phyloP scores from a whole-genome alignment of 2,797 vertebrate species.

The Hyperoplus lanceolatus region DNA sequence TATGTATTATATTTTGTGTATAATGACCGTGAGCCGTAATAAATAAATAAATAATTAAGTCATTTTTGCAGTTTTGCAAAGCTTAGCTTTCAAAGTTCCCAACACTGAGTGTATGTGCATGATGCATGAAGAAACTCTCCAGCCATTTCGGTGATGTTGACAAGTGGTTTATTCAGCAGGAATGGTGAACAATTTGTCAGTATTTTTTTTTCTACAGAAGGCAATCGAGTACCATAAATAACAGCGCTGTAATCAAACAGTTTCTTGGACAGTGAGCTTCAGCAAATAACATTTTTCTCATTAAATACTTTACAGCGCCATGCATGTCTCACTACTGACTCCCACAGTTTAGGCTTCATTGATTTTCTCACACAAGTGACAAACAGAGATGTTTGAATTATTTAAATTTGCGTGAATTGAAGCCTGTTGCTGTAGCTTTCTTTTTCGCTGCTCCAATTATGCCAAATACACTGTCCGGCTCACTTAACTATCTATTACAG shows the following conservation, averaged over 20 bases:
- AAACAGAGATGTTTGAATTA: constrained; percentile 46
- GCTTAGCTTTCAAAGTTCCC: no score
- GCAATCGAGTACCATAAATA: constrained; percentile 83
- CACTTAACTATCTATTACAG: constrained; percentile 48
- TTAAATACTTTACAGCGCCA: constrained; percentile 48
- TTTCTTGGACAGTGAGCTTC: constrained; percentile 74
- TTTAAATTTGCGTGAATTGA: constrained; percentile 38
- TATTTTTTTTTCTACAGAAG: constrained; percentile 84
- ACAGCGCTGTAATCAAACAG: constrained; percentile 76
- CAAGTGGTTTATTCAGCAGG: constrained; percentile 92
- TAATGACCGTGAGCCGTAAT: no score
- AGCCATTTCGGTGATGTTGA: constrained; percentile 79
- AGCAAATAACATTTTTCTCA: constrained; percentile 56
- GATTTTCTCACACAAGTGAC: constrained; percentile 53
- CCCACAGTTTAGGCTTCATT: constrained; percentile 41
- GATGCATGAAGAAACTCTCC: constrained; percentile 49
- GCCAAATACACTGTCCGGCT: constrained; percentile 40
- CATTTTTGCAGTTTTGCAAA: no score
- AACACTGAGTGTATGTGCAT: constrained; percentile 17
- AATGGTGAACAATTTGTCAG: constrained; percentile 89
- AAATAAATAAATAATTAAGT: no score
- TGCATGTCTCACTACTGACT: constrained; percentile 29
- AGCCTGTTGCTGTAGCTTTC: constrained; percentile 42
- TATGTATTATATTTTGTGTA: no score
- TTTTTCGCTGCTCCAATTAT: constrained; percentile 26